Base-by-base conservation (phyloP, 2,888 invertebrate genomes). In the Orchesella flavescens region DNA sequence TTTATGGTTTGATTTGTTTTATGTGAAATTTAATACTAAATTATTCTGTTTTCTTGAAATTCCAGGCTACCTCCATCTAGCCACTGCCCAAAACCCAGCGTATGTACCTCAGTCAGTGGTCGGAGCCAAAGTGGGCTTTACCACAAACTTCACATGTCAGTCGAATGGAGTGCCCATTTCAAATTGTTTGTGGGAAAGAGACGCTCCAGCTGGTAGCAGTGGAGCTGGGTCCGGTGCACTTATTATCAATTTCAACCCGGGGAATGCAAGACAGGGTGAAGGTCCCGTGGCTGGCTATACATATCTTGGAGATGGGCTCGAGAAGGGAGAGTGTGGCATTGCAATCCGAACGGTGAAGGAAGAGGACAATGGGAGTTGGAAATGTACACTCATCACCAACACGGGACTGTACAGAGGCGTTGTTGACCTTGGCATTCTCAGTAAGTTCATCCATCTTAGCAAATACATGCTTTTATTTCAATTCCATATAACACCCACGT, bases 91-190 rank as follows among this genome's bases (percentile, higher is more conserved):
- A 72, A 84, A 61, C 53, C 85, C 85, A 13, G 87, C 87, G 1
- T 13, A 72, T 23, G 87, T 87, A 77, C 84, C 86, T 71, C 55
- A 72, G 15, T 65, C 78, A 10, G 71, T 73, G 24, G 61, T 88
- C 5, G 76, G 71, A 53, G 86, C 88, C 24, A 86, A 79, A 65
- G 63, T 77, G 9, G 85, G 85, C n/a, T 72, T 73, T 59, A 55
- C 84, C 43, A 72, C 87, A 46, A 87, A 87, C 75, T 85, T 88
- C 79, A 72, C 87, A 7, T 88, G 88, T 65, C 84, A 84, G 66
- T 85, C 87, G 21, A 78, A 83, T 65, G 84, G 85, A 68, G 43
- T 79, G 0, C 87, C 87, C 3, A 55, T 88, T 12, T 49, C 43
- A 4, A 61, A 21, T 17, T 88, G 88, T 55, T 34, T 86, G 34